Evolutionary conservation across 1,140 invertebrate genomes (phyloP).

Genomic region (fruit fly (Drosophila melanogaster)): DNA sequence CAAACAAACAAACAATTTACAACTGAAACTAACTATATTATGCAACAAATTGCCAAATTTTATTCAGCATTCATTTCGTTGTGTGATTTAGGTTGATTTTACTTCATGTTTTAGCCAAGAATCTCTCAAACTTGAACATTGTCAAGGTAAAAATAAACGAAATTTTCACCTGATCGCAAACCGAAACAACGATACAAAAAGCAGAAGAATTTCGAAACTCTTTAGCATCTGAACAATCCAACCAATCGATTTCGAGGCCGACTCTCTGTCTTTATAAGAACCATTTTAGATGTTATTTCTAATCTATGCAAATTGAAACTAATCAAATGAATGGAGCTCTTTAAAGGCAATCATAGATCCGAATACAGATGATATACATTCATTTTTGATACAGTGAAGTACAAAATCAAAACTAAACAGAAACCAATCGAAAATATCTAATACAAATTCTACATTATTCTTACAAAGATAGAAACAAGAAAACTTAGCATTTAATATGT

Average conservation of each 20-base stretch:
- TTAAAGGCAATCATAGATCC: constrained; percentile 43
- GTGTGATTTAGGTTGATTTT: constrained; percentile 31
- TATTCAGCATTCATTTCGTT: constrained; percentile 56
- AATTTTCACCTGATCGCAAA: constrained; percentile 32
- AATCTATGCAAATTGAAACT: constrained; percentile 13
- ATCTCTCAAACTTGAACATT: constrained; percentile 47
- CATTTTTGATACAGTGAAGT: constrained; percentile 48
- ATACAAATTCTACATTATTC: constrained; percentile 41
- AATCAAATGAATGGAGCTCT: constrained; percentile 10
- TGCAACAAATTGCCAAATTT: constrained; percentile 81
- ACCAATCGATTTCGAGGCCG: constrained; percentile 16
- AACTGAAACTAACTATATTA: constrained; percentile 59
- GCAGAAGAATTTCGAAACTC: constrained; percentile 5
- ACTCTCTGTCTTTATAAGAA: constrained; percentile 10
- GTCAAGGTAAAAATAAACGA: constrained; percentile 39
- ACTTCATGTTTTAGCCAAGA: constrained; percentile 22
- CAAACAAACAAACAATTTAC: constrained; percentile 24
- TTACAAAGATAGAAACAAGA: constrained; percentile 28
- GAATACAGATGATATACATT: constrained; percentile 33
- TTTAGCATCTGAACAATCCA: constrained; percentile 36
- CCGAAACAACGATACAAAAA: constrained; percentile 35
- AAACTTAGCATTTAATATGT: constrained; percentile 43
- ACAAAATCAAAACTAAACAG: constrained; percentile 50
- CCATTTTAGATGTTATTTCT: constrained; percentile 6
- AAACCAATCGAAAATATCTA: constrained; percentile 55